Percentiles rank a stretch among this genome's conserved stretches.
Evolutionary conservation across 2,113 vertebrate species (phyloP).

Genomic region (Nannobrachium achirus): DNA sequence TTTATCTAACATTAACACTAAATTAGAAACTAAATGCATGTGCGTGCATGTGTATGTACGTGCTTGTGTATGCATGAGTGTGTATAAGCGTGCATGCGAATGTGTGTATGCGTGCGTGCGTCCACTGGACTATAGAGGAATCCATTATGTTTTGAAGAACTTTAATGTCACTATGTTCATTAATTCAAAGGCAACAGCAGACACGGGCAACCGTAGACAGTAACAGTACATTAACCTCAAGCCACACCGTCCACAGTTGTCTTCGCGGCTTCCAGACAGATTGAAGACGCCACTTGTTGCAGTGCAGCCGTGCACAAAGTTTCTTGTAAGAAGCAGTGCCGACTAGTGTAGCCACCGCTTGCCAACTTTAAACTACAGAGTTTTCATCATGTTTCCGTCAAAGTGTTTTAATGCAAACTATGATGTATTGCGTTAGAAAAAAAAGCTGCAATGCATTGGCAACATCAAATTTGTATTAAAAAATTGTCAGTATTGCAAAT

Average conservation of each 20-base stretch:
- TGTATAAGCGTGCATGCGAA: no score
- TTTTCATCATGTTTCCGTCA: no score
- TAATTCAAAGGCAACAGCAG: constrained; percentile 3
- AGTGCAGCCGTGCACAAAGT: no score
- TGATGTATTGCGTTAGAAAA: no score
- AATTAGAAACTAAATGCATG: constrained; percentile 5
- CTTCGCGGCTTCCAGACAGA: not conserved
- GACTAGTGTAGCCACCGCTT: no score
- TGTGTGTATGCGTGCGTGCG: not conserved
- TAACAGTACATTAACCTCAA: not conserved
- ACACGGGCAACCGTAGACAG: not conserved
- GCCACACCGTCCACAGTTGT: not conserved
- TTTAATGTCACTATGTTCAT: not conserved
- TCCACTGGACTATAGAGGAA: not conserved
- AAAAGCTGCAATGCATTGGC: no score
- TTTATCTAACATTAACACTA: constrained; percentile 8
- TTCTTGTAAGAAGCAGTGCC: no score
- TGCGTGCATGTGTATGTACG: not conserved
- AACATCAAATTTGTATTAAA: no score
- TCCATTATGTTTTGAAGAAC: not conserved
- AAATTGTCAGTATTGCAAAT: no score
- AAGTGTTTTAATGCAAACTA: no score
- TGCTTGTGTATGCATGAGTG: not conserved
- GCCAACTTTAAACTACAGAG: no score
- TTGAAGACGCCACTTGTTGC: no score